Conservation (phyloP, 1,140 invertebrate species). For the Drosophila truncata region DNA sequence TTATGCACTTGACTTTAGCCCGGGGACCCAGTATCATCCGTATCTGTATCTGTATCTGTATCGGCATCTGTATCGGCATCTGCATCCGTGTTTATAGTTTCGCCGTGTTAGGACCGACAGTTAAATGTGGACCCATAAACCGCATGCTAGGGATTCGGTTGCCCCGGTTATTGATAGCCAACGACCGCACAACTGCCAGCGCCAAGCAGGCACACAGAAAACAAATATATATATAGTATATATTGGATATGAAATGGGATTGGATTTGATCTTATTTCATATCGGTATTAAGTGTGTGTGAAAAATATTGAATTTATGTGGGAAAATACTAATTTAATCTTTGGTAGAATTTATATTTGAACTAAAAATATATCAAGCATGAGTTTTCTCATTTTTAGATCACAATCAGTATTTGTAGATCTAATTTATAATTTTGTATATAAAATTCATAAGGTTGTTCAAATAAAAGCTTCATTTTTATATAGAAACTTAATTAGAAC, state of each 20-base stretch:
- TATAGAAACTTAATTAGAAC: too few relatives aligned
- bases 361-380: not conserved
- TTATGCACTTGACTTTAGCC: constrained; percentile 53
- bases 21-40: constrained; percentile 3
- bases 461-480: too few relatives aligned
- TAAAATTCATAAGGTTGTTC: not conserved
- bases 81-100: constrained; percentile 9
- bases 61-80: constrained; percentile 1
- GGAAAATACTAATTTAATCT: not conserved
- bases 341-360: not conserved
- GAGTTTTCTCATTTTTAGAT: not conserved
- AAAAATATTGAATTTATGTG: too few relatives aligned
- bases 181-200: constrained; percentile 59
- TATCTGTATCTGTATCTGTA: constrained; percentile 5
- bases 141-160: constrained; percentile 75
- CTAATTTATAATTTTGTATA: not conserved
- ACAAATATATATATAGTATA: not conserved
- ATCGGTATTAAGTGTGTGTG: not conserved
- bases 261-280: constrained; percentile 3
- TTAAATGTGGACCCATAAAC: constrained; percentile 42
- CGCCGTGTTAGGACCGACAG: constrained; percentile 14
- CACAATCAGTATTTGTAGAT: not conserved
- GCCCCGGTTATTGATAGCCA: constrained; percentile 71
- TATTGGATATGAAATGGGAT: not conserved
- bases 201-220: constrained; percentile 19